These are phyloP conservation scores for Mesaphorura yosii DNA, from an alignment of 1,140 invertebrate species.

Conservation along the genomic window DNA sequence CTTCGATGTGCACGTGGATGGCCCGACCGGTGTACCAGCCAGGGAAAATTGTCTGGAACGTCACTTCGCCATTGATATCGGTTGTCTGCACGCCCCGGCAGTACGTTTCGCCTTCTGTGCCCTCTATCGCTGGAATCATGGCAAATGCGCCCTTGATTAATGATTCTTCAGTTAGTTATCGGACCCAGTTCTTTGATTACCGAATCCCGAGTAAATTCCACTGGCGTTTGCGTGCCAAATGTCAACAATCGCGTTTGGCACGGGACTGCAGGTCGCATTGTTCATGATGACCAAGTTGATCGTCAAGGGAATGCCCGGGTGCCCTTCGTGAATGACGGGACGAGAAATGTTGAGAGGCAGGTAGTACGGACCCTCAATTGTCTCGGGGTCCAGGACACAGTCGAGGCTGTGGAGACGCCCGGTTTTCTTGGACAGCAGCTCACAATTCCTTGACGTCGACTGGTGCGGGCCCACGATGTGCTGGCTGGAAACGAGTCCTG, in stretches of 20 bases:
- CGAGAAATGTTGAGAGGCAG: neutral
- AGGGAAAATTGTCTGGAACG: neutral
- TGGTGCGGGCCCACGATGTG: too few relatives aligned
- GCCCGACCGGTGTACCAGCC: neutral
- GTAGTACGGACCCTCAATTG: constrained; percentile 3
- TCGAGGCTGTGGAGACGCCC: too few relatives aligned
- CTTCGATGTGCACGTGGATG: neutral
- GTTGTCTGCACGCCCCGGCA: neutral
- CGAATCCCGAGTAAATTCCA: neutral
- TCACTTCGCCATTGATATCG: neutral
- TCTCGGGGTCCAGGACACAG: too few relatives aligned
- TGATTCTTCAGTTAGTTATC: too few relatives aligned
- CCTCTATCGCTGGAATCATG: neutral
- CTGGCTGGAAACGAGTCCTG: too few relatives aligned
- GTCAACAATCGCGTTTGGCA: neutral
- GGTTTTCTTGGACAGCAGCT: too few relatives aligned
- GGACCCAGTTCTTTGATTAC: too few relatives aligned
- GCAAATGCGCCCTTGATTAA: too few relatives aligned
- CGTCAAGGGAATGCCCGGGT: neutral
- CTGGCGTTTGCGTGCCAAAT: neutral
- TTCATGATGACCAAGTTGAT: neutral
- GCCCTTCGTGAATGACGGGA: neutral
- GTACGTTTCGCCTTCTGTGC: neutral
- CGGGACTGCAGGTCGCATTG: neutral
- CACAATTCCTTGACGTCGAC: too few relatives aligned